These are phyloP conservation scores for Gastracanthus pulcherrimus DNA, from an alignment of 2,888 invertebrate species.

Conservation along the genomic window DNA sequence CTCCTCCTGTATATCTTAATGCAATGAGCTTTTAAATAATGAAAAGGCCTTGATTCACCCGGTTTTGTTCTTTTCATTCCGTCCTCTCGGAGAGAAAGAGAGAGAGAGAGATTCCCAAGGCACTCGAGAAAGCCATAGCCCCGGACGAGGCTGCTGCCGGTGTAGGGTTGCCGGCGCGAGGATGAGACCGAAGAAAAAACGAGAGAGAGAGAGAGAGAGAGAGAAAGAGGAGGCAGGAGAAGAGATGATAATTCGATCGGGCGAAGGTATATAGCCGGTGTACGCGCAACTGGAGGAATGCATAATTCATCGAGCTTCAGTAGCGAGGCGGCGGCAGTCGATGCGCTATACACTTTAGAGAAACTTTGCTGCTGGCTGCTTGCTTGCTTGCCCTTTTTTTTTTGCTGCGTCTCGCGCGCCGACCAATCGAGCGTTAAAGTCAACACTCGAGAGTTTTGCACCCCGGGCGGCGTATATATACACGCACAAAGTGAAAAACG, in stretches of 20 bases:
- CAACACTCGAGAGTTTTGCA: conserved; percentile 13
- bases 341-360: conserved; percentile 20
- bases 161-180: no score
- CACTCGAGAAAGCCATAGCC: background rate
- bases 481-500: background rate
- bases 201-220: background rate
- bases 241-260: conserved; percentile 39
- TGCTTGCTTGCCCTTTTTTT: background rate
- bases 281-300: conserved; percentile 29
- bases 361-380: conserved; percentile 6
- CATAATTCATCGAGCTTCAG: conserved; percentile 41
- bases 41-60: conserved; percentile 7
- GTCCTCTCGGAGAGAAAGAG: no score
- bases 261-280: no score
- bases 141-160: no score
- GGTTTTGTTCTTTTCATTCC: conserved; percentile 20
- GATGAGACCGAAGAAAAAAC: no score
- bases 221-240: background rate
- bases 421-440: conserved; percentile 19
- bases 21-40: conserved; percentile 47
- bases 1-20: conserved; percentile 12
- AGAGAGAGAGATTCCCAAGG: conserved; percentile 13
- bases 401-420: background rate
- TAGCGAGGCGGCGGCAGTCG: no score
- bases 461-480: no score